Conservation (phyloP, 2,888 invertebrate species). For the Fragum whitleyi region DNA sequence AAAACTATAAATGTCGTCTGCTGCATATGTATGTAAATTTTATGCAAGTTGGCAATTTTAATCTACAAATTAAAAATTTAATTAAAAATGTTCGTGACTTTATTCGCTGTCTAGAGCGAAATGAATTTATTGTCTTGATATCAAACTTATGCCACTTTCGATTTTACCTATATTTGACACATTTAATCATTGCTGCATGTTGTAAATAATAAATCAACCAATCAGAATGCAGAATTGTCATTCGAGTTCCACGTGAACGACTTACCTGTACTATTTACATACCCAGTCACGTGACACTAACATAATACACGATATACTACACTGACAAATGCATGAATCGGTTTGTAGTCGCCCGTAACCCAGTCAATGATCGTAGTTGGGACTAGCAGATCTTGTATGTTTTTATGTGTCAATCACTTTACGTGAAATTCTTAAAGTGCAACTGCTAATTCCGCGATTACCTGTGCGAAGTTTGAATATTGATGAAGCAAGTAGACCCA, state of each 20-base stretch:
- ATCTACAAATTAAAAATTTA: no score
- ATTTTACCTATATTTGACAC: no score
- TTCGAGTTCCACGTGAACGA: constrained; percentile 26
- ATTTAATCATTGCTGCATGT: neutral
- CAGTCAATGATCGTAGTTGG: neutral
- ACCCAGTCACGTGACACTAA: constrained; percentile 13
- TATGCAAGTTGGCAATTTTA: neutral
- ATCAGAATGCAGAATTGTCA: constrained; percentile 10
- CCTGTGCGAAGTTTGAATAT: no score
- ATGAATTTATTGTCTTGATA: no score
- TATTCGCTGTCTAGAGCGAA: no score
- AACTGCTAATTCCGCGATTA: no score
- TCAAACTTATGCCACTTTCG: no score
- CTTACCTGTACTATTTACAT: constrained; percentile 16
- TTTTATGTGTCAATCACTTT: no score
- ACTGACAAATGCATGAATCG: constrained; percentile 15
- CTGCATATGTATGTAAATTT: constrained; percentile 4
- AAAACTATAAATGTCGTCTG: constrained; percentile 13
- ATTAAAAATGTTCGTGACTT: no score
- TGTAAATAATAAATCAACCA: constrained; percentile 20
- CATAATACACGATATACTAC: constrained; percentile 9
- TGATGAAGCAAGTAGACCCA: no score
- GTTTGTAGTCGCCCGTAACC: neutral
- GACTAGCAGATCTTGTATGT: no score
- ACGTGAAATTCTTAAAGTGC: no score